These are phyloP conservation scores for Smittia aterrima DNA, from an alignment of 2,888 invertebrate species.

Conservation along the genomic window DNA sequence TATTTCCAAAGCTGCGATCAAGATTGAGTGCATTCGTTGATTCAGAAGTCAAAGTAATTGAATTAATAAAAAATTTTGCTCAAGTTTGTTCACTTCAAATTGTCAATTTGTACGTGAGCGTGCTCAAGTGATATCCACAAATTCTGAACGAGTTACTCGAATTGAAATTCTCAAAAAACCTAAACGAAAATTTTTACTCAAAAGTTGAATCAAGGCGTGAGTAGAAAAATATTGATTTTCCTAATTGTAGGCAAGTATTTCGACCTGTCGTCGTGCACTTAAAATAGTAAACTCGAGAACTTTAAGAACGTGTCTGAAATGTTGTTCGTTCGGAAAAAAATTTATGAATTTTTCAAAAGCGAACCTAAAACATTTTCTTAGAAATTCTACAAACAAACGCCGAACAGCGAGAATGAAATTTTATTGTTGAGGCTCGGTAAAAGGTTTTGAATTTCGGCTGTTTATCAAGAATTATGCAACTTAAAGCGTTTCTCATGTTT, in stretches of 20 bases:
- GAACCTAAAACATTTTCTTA: no score
- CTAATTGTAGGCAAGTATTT: conserved; percentile 15
- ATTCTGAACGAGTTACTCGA: conserved; percentile 25
- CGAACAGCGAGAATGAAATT: no score
- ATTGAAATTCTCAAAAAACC: background rate
- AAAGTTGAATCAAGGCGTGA: background rate
- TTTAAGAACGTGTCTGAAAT: no score
- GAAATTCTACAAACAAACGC: no score
- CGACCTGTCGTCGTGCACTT: conserved; percentile 16
- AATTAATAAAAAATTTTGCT: conserved; percentile 32
- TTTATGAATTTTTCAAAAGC: no score
- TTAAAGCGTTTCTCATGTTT: no score
- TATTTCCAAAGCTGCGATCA: background rate
- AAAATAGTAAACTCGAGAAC: no score
- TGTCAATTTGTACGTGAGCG: conserved; percentile 20
- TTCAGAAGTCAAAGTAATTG: conserved; percentile 35
- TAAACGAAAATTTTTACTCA: background rate
- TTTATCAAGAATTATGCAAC: background rate
- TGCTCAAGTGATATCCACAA: no score
- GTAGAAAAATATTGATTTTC: conserved; percentile 28
- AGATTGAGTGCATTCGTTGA: no score
- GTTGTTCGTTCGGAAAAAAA: no score
- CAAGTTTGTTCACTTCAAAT: background rate
- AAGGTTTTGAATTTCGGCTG: background rate
- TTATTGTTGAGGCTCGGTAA: background rate